Conservation (phyloP, 37 sponge, comb jelly and placozoan species). For the Spongilla lacustris region DNA sequence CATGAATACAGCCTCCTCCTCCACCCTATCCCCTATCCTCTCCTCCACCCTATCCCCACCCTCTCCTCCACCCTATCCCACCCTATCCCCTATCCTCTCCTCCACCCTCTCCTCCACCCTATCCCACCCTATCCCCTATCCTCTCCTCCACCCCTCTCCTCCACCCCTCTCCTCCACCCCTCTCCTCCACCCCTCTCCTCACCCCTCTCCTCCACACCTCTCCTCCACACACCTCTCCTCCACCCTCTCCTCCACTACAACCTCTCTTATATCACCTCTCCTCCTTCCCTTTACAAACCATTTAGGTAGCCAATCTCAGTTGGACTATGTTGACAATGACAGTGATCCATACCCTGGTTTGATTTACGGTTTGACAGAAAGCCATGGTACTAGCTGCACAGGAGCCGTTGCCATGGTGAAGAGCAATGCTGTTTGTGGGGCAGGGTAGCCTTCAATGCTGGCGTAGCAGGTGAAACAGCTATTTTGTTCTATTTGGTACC, state of each 20-base stretch:
- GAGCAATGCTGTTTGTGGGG: slow-evolving; percentile 70
- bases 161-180: too few species aligned
- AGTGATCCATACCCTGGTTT: slow-evolving; percentile 69
- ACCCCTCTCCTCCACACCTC: too few species aligned
- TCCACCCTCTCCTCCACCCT: neutral
- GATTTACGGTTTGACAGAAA: slow-evolving; percentile 58
- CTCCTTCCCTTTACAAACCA: neutral
- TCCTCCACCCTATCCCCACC: neutral
- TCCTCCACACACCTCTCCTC: neutral
- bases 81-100: neutral
- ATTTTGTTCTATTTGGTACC: neutral
- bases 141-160: neutral
- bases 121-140: neutral
- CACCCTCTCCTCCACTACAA: neutral
- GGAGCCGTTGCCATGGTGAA: slow-evolving; percentile 83
- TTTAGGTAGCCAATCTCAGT: slow-evolving; percentile 69
- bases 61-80: neutral
- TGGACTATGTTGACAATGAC: slow-evolving; percentile 78
- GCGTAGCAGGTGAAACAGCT: slow-evolving; percentile 68
- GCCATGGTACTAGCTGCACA: slow-evolving; percentile 94
- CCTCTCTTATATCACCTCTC: neutral
- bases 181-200: too few species aligned
- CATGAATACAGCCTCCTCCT: too few species aligned
- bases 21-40: too few species aligned
- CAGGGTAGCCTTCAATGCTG: slow-evolving; percentile 85